These are phyloP conservation scores for Spheniscus humboldti DNA, from an alignment of 2,797 vertebrate species.

Conservation along the genomic window DNA sequence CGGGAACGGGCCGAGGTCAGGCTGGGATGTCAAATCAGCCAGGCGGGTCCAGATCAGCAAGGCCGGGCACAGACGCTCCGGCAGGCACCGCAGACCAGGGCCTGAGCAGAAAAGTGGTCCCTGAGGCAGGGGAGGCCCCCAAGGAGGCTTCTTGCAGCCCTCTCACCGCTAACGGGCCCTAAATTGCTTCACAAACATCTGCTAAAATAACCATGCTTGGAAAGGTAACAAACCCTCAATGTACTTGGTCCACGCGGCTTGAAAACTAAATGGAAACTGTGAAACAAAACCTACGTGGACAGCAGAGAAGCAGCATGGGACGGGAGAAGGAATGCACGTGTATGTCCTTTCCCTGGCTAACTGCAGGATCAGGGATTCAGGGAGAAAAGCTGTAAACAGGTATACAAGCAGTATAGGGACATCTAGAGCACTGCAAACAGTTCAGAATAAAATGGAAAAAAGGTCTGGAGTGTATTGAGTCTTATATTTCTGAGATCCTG, in stretches of 20 bases:
- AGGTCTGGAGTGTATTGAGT: not conserved
- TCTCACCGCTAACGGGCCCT: rapidly evolving
- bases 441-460: not conserved
- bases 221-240: not conserved
- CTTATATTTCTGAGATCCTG: not conserved
- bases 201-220: not conserved
- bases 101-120: not conserved
- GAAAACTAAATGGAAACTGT: not conserved
- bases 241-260: not conserved
- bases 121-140: rapidly evolving
- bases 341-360: not conserved
- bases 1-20: rapidly evolving
- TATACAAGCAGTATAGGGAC: not conserved
- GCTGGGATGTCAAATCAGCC: not conserved
- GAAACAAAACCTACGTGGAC: not conserved
- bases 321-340: rapidly evolving
- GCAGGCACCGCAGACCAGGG: rapidly evolving
- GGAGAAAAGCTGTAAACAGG: not conserved
- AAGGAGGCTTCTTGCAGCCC: not conserved
- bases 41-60: not conserved
- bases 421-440: not conserved
- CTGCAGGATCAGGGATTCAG: not conserved
- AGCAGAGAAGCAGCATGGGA: not conserved
- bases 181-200: not conserved
- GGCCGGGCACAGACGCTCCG: not conserved